A percentile compares a stretch with the other conserved stretches of the same genome.
Conservation (phyloP, 1,140 invertebrate species). For the Holotrichia oblita region DNA sequence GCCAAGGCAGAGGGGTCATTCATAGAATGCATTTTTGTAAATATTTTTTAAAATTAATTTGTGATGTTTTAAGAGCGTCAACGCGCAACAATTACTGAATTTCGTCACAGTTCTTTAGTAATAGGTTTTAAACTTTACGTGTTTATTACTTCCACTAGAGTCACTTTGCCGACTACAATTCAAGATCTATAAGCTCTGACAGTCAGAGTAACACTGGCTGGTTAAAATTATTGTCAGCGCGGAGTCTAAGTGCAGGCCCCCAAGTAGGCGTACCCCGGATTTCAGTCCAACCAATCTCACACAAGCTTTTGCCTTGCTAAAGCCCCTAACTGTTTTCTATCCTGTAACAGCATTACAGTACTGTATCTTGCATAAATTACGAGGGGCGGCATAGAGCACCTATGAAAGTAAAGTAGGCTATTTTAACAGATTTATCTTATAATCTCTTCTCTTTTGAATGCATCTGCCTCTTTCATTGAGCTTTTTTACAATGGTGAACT, state of each 20-base stretch:
- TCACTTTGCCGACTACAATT: not conserved
- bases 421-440: constrained; percentile 54
- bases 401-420: constrained; percentile 55
- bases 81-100: constrained; percentile 5
- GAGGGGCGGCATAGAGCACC: constrained; percentile 44
- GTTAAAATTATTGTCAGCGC: constrained; percentile 30
- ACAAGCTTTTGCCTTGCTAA: constrained; percentile 15
- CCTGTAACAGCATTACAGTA: constrained; percentile 47
- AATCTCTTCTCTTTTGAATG: constrained; percentile 51
- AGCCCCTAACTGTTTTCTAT: constrained; percentile 38
- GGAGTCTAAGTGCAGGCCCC: constrained; percentile 32
- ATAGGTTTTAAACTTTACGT: constrained; percentile 14
- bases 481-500: constrained; percentile 11
- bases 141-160: not conserved
- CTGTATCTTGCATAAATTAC: constrained; percentile 37
- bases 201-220: constrained; percentile 39
- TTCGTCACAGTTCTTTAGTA: not conserved
- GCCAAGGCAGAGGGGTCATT: constrained; percentile 75
- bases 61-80: not conserved
- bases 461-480: constrained; percentile 46
- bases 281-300: constrained; percentile 43
- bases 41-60: not conserved
- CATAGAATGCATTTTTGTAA: constrained; percentile 66
- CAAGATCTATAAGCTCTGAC: constrained; percentile 20
- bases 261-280: constrained; percentile 39